phyloP scores from a whole-genome alignment of 1,140 invertebrate species.

The Gonatopus flavifemur region DNA sequence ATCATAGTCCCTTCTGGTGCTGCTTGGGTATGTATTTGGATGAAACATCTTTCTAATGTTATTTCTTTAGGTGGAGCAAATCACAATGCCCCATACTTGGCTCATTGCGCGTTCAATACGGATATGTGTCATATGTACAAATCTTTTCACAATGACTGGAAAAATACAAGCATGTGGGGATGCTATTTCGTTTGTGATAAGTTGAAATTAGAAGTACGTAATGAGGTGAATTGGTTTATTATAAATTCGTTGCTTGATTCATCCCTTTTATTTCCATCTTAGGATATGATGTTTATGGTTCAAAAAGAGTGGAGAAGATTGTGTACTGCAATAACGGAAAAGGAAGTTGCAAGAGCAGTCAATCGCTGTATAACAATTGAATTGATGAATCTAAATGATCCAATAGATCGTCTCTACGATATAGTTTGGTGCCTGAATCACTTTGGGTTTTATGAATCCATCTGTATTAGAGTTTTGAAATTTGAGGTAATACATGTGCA shows the following conservation, averaged over 20 bases:
- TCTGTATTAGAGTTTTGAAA: slow-evolving; percentile 21
- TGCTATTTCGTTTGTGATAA: slow-evolving; percentile 44
- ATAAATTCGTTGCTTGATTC: background rate
- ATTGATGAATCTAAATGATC: slow-evolving; percentile 20
- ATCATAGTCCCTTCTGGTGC: too few relatives aligned
- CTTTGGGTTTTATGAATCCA: slow-evolving; percentile 23
- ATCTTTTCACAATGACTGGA: slow-evolving; percentile 49
- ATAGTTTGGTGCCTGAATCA: slow-evolving; percentile 22
- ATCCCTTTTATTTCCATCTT: slow-evolving; percentile 4
- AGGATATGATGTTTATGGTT: slow-evolving; percentile 44
- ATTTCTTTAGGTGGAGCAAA: slow-evolving; percentile 33
- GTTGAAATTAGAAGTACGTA: slow-evolving; percentile 32
- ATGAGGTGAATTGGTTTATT: too few relatives aligned
- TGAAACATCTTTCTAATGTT: too few relatives aligned
- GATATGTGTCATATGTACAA: slow-evolving; percentile 48
- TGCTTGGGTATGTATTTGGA: too few relatives aligned
- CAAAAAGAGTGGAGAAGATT: slow-evolving; percentile 51
- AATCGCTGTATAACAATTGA: slow-evolving; percentile 44
- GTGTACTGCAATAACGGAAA: slow-evolving; percentile 41
- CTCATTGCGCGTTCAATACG: slow-evolving; percentile 35
- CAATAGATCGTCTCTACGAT: slow-evolving; percentile 29
- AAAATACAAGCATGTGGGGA: slow-evolving; percentile 54
- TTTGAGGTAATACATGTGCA: slow-evolving; percentile 31
- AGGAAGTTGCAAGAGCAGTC: slow-evolving; percentile 49
- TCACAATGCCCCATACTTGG: slow-evolving; percentile 38